A percentile compares a stretch with the other conserved stretches of the same genome.
Conservation (phyloP, 2,113 vertebrate genomes). For the Phrynocephalus versicolor region DNA sequence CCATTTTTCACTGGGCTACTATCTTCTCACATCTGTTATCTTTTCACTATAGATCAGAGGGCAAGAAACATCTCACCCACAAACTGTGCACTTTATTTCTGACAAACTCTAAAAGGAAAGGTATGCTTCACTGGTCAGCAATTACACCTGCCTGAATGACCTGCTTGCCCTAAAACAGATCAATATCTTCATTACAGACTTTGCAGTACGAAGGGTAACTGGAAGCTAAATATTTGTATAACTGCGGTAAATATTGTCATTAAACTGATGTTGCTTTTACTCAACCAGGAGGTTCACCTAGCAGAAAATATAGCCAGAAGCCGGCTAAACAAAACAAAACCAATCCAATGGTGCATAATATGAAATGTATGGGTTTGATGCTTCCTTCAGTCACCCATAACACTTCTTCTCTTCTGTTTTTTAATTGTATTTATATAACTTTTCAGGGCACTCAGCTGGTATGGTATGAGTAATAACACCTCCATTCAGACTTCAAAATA, state of each 20-base stretch:
- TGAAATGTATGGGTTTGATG: background rate
- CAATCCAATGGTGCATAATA: background rate
- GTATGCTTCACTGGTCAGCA: background rate
- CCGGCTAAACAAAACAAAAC: slow-evolving; percentile 6
- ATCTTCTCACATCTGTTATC: slow-evolving; percentile 1
- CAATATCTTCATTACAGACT: slow-evolving; percentile 11
- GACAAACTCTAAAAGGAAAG: slow-evolving; percentile 5
- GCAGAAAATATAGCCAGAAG: background rate
- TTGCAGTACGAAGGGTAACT: background rate
- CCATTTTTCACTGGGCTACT: background rate
- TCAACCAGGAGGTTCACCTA: background rate
- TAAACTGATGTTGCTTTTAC: background rate
- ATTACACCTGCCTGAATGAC: slow-evolving; percentile 12
- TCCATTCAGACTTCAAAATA: background rate
- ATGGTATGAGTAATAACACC: too few relatives aligned
- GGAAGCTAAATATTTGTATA: slow-evolving; percentile 5
- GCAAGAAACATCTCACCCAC: background rate
- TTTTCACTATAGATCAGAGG: background rate
- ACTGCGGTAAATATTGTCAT: background rate
- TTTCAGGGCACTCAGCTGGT: background rate
- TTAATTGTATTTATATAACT: background rate
- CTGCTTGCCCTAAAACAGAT: slow-evolving; percentile 5
- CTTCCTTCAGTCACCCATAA: background rate
- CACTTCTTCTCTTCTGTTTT: background rate
- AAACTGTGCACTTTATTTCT: background rate